Evolutionary conservation across 2,888 invertebrate species (phyloP).

Genomic region (Pyrrhopygopsis socrates): DNA sequence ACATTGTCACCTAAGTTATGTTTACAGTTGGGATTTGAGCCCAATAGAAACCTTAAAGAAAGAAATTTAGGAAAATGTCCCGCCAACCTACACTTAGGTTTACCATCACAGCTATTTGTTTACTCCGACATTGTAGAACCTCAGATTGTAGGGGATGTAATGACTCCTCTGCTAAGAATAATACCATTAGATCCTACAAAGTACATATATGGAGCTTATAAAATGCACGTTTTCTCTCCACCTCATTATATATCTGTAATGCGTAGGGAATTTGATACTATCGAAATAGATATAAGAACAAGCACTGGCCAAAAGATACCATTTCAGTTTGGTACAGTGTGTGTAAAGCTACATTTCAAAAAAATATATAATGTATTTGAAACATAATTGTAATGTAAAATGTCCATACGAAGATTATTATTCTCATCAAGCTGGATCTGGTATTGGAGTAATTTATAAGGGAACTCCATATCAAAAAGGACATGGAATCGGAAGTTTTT

Average conservation of each 20-base stretch:
- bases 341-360: constrained; percentile 82
- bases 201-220: constrained; percentile 80
- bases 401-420: background rate
- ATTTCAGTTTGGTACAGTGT: constrained; percentile 83
- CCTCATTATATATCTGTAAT: constrained; percentile 84
- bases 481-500: background rate
- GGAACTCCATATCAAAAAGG: background rate
- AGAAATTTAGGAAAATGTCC: background rate
- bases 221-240: constrained; percentile 82
- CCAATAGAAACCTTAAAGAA: too few species aligned
- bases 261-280: constrained; percentile 85
- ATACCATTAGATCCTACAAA: constrained; percentile 78
- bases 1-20: constrained; percentile 62
- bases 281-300: constrained; percentile 87
- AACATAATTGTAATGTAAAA: background rate
- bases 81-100: constrained; percentile 56
- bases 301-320: constrained; percentile 75
- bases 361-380: constrained; percentile 58
- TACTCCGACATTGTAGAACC: constrained; percentile 58
- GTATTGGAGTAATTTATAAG: background rate
- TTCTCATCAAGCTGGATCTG: background rate
- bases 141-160: constrained; percentile 76
- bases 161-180: constrained; percentile 77
- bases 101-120: constrained; percentile 72
- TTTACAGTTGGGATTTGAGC: constrained; percentile 57